Percentiles rank a stretch among this genome's conserved stretches.
These are phyloP conservation scores for Struthidea cinerea DNA, from an alignment of 2,113 vertebrate genomes.

Conservation along the genomic window DNA sequence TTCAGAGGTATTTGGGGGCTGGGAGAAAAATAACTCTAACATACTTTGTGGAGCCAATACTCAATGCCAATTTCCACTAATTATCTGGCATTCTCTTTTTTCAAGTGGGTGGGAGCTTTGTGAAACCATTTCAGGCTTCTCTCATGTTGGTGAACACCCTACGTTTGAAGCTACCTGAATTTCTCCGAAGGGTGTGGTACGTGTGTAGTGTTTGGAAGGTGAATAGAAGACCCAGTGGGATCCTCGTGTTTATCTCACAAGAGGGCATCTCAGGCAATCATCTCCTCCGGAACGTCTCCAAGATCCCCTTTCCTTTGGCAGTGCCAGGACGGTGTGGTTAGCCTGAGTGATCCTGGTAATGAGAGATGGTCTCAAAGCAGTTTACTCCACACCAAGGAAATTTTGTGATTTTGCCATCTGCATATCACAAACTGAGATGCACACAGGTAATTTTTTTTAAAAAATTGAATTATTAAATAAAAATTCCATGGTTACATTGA, in stretches of 20 bases:
- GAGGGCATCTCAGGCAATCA: conserved; percentile 41
- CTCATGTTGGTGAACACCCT: neutral
- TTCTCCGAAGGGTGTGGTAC: conserved; percentile 19
- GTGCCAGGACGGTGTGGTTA: neutral
- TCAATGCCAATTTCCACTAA: conserved; percentile 61
- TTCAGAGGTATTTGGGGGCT: neutral
- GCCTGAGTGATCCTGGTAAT: neutral
- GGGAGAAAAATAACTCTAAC: neutral
- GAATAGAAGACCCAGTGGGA: conserved; percentile 23
- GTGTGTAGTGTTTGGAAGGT: conserved; percentile 3
- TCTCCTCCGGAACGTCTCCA: neutral
- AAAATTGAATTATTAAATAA: neutral
- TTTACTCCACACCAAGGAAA: neutral
- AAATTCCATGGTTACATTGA: neutral
- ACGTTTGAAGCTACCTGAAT: conserved; percentile 32
- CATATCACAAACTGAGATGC: neutral
- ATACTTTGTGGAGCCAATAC: neutral
- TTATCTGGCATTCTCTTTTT: conserved; percentile 53
- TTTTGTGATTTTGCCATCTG: neutral
- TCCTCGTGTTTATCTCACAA: conserved; percentile 29
- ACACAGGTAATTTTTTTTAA: neutral
- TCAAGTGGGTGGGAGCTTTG: conserved; percentile 54
- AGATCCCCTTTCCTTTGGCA: neutral
- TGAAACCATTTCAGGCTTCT: conserved; percentile 37
- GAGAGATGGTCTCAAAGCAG: neutral